phyloP scores from a whole-genome alignment of 2,113 vertebrate genomes.

The Anas platyrhynchos region DNA sequence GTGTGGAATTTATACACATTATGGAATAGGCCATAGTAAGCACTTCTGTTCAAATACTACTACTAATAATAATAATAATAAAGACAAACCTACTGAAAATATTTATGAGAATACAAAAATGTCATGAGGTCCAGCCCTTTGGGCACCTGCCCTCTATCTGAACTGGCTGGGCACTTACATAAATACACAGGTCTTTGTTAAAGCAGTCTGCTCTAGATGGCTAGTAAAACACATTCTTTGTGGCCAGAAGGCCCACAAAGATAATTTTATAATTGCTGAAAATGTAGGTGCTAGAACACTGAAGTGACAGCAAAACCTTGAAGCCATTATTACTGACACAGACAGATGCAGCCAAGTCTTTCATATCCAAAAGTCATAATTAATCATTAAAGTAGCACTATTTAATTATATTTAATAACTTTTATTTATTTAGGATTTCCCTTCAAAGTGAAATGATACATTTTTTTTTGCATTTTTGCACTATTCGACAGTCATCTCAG shows the following conservation, averaged over 20 bases:
- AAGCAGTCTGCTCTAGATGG: neutral
- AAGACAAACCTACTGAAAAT: neutral
- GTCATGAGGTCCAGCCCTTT: neutral
- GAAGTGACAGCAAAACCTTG: neutral
- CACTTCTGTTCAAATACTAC: neutral
- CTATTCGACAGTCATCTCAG: neutral
- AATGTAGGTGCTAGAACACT: neutral
- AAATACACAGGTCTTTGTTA: neutral
- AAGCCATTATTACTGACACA: neutral
- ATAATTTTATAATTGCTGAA: constrained; percentile 13
- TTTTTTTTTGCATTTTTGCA: constrained; percentile 10
- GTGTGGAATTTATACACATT: neutral
- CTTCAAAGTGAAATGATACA: neutral
- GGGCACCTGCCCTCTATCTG: neutral
- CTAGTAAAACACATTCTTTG: neutral
- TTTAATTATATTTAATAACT: neutral
- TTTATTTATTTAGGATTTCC: neutral
- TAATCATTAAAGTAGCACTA: neutral
- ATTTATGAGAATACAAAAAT: neutral
- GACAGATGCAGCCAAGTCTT: neutral
- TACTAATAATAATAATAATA: neutral
- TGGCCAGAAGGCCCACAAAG: neutral
- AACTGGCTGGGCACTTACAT: neutral
- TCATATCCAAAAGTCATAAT: neutral
- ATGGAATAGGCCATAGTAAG: neutral